phyloP scores from a whole-genome alignment of 2,113 vertebrate species.

The Athene cunicularia region DNA sequence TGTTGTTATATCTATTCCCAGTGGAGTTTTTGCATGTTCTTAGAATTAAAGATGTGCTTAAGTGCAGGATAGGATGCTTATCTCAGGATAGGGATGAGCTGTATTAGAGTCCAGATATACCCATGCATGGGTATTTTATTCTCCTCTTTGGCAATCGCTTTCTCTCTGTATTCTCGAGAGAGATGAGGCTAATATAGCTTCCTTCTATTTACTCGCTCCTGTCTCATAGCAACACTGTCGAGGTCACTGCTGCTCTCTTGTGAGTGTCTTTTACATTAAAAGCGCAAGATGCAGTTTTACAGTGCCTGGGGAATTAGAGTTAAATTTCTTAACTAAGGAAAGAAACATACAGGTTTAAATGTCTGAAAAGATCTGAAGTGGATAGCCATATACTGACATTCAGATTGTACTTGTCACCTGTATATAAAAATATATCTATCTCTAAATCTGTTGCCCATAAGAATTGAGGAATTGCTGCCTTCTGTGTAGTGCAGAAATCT shows the following conservation, averaged over 20 bases:
- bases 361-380: not conserved
- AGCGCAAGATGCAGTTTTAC: not conserved
- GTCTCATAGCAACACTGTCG: slow-evolving; percentile 48
- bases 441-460: not conserved
- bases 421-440: not conserved
- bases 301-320: not conserved
- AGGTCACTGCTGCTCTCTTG: slow-evolving; percentile 46
- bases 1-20: not conserved
- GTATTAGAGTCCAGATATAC: not conserved
- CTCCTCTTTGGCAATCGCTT: not conserved
- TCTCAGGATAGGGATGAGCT: not conserved
- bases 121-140: not conserved
- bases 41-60: not conserved
- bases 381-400: slow-evolving; percentile 16
- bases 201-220: slow-evolving; percentile 15
- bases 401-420: not conserved
- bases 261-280: slow-evolving; percentile 40
- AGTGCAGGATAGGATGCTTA: not conserved
- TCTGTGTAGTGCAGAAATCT: not conserved
- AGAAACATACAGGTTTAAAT: not conserved
- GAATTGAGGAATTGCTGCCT: not conserved
- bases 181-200: not conserved
- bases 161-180: not conserved
- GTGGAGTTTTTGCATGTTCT: not conserved
- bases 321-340: not conserved